Base-by-base conservation (phyloP, 37 sponge, comb jelly and placozoan species). In the Bolinopsis microptera region DNA sequence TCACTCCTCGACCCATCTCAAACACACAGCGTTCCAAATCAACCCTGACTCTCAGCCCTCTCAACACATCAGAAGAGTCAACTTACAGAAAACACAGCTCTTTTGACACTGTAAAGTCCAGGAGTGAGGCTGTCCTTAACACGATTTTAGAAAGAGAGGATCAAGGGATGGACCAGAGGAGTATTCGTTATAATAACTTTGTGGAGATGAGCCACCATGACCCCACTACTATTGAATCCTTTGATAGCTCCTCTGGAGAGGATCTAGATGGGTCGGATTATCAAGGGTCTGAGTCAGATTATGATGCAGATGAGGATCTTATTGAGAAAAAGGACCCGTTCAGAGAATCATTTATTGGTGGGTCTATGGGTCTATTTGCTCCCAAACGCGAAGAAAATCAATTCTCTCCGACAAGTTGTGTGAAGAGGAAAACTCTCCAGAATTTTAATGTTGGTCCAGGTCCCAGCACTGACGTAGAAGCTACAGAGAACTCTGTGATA, bases 141-240 rank as follows among this genome's bases (percentile, higher is more conserved):
- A 70, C 74, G 25, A 70, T 70, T n/a, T 3, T 28, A 22, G 74
- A 70, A n/a, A 26, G 28, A 3, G 74, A 70, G 25, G 28, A 70
- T 22, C 5, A n/a, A n/a, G 61, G 13, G 61, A 48, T 48, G 5
- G 61, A 48, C 13, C 9, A 48, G 61, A 70, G 74, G 74, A 70
- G 74, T 70, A n/a, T 70, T 70, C 74, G 30, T 2, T 22, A 28
- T 2, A 22, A 70, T 2, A 70, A 70, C 26, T 70, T 70, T 70
- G 74, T 70, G 16, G 74, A 70, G 74, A 70, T 70, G 74, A 70
- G 74, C 21, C 82, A 80, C 9, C 82, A 80, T 28, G 82, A 80
- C 23, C 82, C 82, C 8, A 80, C 82, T 33, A 80, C 82, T 5
- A 80, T 80, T 33, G 82, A 80, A 33, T 34, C 37, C 3, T 80